phyloP scores from a whole-genome alignment of 2,113 vertebrate genomes.

The Nannospalax galili region DNA sequence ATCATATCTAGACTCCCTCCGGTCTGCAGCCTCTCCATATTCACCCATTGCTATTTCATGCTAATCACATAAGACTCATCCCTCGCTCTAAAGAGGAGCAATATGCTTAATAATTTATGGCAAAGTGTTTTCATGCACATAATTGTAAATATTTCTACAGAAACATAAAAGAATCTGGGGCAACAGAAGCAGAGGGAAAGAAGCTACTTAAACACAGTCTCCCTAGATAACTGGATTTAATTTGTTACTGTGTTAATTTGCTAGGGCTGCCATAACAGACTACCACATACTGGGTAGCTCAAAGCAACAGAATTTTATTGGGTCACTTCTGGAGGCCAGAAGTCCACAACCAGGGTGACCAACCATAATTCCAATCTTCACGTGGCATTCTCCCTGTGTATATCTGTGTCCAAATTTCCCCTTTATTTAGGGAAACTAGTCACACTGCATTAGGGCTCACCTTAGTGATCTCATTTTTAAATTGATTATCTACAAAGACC shows the following conservation, averaged over 20 bases:
- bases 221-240: not conserved
- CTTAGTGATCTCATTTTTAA: conserved; percentile 20
- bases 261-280: not conserved
- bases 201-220: not conserved
- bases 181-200: not conserved
- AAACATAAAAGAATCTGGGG: not conserved
- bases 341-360: not conserved
- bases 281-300: not conserved
- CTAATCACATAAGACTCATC: not conserved
- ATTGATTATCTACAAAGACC: not conserved
- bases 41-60: too few species aligned
- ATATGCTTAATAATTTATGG: not conserved
- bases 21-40: too few species aligned
- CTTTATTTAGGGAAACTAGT: not conserved
- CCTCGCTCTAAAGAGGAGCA: not conserved
- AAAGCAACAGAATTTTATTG: not conserved
- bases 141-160: not conserved
- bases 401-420: not conserved
- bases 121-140: not conserved
- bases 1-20: too few species aligned
- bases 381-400: not conserved
- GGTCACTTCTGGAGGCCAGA: not conserved
- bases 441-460: not conserved
- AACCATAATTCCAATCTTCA: not conserved
- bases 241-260: not conserved